Percentiles rank a stretch among this genome's conserved stretches.
Conservation (phyloP, 2,113 vertebrate species). For the Vidua chalybeata region DNA sequence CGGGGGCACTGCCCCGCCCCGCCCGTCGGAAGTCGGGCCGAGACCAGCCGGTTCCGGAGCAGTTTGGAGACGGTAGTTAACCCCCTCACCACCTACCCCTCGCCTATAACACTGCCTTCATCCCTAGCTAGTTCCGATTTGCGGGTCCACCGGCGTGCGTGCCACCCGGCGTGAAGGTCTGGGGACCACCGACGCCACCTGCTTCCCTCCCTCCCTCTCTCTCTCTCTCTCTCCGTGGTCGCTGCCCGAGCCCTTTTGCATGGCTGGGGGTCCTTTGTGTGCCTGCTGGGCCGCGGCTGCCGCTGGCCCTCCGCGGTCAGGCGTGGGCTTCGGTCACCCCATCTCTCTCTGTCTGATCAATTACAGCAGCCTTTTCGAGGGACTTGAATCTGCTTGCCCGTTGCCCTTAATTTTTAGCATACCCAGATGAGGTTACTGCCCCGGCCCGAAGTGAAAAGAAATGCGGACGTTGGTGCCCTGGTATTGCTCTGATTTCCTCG, state of each 20-base stretch:
- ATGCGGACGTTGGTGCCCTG: slow-evolving; percentile 71
- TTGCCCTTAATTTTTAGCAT: slow-evolving; percentile 62
- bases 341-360: neutral
- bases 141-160: too few species aligned
- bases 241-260: neutral
- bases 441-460: slow-evolving; percentile 52
- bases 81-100: neutral
- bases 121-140: neutral
- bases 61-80: neutral
- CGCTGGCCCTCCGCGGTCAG: neutral
- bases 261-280: slow-evolving; percentile 32
- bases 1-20: neutral
- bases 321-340: neutral
- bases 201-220: neutral
- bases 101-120: neutral
- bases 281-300: neutral
- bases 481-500: slow-evolving; percentile 87
- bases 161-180: neutral
- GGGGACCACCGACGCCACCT: neutral
- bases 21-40: neutral
- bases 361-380: neutral
- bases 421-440: slow-evolving; percentile 45
- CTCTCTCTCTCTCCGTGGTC: neutral
- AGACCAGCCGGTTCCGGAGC: neutral
- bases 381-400: neutral